phyloP scores from a whole-genome alignment of 92 coral and sea anemone genomes.

The Parazoanthus darwini region DNA sequence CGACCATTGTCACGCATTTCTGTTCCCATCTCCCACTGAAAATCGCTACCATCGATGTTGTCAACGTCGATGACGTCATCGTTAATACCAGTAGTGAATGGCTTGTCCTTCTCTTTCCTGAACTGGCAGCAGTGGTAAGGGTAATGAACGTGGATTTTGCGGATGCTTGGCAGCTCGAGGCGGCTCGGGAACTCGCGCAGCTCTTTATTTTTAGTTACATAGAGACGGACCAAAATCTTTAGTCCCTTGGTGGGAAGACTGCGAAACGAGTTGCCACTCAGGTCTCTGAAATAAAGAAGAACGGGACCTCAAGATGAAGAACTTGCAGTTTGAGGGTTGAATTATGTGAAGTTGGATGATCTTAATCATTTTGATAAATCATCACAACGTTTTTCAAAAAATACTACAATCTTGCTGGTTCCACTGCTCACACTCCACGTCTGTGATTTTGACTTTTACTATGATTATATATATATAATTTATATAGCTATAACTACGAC shows the following conservation, averaged over 20 bases:
- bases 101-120: conserved; percentile 44
- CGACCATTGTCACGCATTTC: not conserved
- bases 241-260: conserved; percentile 79
- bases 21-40: conserved; percentile 3
- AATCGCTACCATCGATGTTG: not conserved
- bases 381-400: too few relatives aligned
- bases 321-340: not conserved
- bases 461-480: too few relatives aligned
- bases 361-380: too few relatives aligned
- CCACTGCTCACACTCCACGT: too few relatives aligned
- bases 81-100: not conserved
- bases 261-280: conserved; percentile 70
- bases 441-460: too few relatives aligned
- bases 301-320: not conserved
- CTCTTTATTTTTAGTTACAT: conserved; percentile 64
- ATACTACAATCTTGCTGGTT: too few relatives aligned
- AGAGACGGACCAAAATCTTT: conserved; percentile 48
- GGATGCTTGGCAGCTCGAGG: conserved; percentile 58
- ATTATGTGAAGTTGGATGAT: not conserved
- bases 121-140: conserved; percentile 95
- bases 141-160: conserved; percentile 59
- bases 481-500: too few relatives aligned
- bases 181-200: conserved; percentile 69
- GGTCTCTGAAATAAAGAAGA: conserved; percentile 55
- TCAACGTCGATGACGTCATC: not conserved